phyloP scores from a whole-genome alignment of 1,140 invertebrate genomes.

The Trachymyrmex cornetzi region DNA sequence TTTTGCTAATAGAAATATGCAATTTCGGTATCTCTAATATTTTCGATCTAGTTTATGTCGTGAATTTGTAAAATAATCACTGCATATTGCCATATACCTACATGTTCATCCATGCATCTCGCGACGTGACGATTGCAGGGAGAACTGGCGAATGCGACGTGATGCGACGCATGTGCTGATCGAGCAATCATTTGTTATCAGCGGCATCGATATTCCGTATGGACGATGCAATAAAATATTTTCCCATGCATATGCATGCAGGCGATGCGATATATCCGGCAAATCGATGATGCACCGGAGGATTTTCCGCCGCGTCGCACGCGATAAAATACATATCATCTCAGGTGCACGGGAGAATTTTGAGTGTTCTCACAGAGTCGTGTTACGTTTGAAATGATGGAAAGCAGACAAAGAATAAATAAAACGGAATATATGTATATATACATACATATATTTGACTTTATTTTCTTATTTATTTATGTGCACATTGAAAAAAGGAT shows the following conservation, averaged over 20 bases:
- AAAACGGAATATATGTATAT: neutral
- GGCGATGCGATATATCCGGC: conserved; percentile 42
- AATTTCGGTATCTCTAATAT: conserved; percentile 3
- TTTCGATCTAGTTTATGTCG: neutral
- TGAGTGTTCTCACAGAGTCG: neutral
- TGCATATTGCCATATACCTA: neutral
- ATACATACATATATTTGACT: neutral
- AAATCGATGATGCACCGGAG: conserved; percentile 59
- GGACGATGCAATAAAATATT: conserved; percentile 64
- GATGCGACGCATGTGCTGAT: conserved; percentile 33
- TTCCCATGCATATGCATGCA: conserved; percentile 67
- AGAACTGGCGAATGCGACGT: neutral
- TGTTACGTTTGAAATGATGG: neutral
- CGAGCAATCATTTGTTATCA: conserved; percentile 46
- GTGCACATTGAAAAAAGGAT: too few species aligned
- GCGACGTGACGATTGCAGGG: conserved; percentile 11
- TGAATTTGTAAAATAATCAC: conserved; percentile 14
- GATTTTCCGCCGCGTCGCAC: conserved; percentile 52
- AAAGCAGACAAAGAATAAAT: neutral
- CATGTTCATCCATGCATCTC: neutral
- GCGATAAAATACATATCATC: conserved; percentile 42
- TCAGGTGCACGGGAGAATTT: conserved; percentile 20
- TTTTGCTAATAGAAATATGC: conserved; percentile 19
- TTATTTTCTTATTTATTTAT: neutral
- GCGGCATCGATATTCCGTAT: conserved; percentile 1